Evolutionary conservation across 2,888 invertebrate genomes (phyloP).

Genomic region (Sphinx pinastri): DNA sequence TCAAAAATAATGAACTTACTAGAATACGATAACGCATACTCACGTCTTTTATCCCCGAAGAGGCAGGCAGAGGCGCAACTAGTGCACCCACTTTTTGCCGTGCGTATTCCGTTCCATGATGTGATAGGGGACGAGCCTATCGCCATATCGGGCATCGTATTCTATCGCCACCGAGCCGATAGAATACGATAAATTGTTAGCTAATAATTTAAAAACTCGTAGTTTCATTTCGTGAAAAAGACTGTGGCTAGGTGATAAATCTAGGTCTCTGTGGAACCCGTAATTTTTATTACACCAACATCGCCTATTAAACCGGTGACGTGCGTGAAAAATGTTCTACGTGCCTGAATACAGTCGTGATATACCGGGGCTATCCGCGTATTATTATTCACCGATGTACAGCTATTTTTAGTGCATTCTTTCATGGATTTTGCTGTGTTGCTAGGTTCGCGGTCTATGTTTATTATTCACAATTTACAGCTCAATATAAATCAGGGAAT

Average conservation of each 20-base stretch:
- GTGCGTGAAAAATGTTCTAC: conserved; percentile 35
- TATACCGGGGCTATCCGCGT: conserved; percentile 30
- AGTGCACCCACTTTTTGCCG: no score
- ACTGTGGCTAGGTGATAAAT: conserved; percentile 44
- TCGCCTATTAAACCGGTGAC: conserved; percentile 43
- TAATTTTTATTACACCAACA: conserved; percentile 57
- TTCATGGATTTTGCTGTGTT: conserved; percentile 9
- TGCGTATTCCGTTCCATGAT: no score
- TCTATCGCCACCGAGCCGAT: no score
- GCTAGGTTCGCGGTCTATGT: not conserved
- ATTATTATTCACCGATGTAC: conserved; percentile 29
- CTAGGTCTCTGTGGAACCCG: conserved; percentile 51
- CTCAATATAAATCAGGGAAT: conserved; percentile 75
- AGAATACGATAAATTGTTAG: conserved; percentile 5
- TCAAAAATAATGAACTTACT: conserved; percentile 1
- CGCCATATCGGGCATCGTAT: no score
- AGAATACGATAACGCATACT: no score
- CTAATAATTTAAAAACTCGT: conserved; percentile 16
- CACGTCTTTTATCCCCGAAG: no score
- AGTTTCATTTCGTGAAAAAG: conserved; percentile 15
- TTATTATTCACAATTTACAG: conserved; percentile 62
- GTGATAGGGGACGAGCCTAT: no score
- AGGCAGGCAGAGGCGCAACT: no score
- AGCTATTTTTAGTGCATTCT: conserved; percentile 15
- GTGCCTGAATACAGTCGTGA: conserved; percentile 32